These are phyloP conservation scores for Zophobas atratus DNA, from an alignment of 1,140 invertebrate species.

Conservation along the genomic window DNA sequence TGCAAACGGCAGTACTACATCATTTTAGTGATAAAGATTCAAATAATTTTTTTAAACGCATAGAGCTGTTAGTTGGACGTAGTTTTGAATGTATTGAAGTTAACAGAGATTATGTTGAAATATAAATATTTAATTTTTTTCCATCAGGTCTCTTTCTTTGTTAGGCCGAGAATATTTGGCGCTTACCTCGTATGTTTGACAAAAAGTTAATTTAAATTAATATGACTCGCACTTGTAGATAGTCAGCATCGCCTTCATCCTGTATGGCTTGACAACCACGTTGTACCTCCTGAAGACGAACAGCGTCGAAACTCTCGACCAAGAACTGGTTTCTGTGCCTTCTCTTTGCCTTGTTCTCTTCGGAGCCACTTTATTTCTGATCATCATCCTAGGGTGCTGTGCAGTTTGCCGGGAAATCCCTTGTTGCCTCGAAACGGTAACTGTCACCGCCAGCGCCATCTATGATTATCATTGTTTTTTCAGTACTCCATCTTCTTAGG, in stretches of 20 bases:
- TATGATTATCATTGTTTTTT: slow-evolving; percentile 55
- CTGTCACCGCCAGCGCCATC: slow-evolving; percentile 35
- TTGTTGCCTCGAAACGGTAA: slow-evolving; percentile 87
- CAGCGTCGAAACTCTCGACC: slow-evolving; percentile 38
- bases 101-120: too few species aligned
- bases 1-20: too few species aligned
- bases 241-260: slow-evolving; percentile 40
- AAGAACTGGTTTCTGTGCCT: slow-evolving; percentile 38
- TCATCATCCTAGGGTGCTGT: slow-evolving; percentile 88
- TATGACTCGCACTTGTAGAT: slow-evolving; percentile 13
- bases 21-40: too few species aligned
- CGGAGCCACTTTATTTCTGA: slow-evolving; percentile 70
- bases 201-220: too few species aligned
- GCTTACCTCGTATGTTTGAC: too few species aligned
- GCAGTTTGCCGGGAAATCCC: slow-evolving; percentile 87
- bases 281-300: slow-evolving; percentile 44
- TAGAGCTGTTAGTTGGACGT: too few species aligned
- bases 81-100: too few species aligned
- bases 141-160: too few species aligned
- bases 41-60: too few species aligned
- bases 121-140: too few species aligned
- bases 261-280: slow-evolving; percentile 32
- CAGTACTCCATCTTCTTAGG: slow-evolving; percentile 78
- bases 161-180: too few species aligned
- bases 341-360: slow-evolving; percentile 34